These are phyloP conservation scores for Tachina fera DNA, from an alignment of 2,888 invertebrate genomes.

Conservation along the genomic window DNA sequence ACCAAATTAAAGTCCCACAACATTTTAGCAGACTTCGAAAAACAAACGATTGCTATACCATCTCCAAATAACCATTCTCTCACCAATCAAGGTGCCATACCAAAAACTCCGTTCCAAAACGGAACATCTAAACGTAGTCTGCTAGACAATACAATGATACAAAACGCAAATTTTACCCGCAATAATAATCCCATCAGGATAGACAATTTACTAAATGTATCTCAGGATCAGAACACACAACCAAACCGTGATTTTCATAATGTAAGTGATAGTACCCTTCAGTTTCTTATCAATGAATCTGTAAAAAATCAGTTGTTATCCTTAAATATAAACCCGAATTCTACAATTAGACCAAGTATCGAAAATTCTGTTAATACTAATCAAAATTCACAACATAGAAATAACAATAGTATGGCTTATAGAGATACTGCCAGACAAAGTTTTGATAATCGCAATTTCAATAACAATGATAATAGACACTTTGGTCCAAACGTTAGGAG, in stretches of 20 bases:
- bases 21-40: slow-evolving; percentile 11
- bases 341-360: neutral
- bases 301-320: slow-evolving; percentile 16
- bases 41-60: neutral
- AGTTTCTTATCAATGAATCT: slow-evolving; percentile 13
- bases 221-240: neutral
- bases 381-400: neutral
- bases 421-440: neutral
- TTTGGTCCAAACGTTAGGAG: neutral
- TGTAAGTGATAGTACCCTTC: neutral
- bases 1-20: slow-evolving; percentile 20
- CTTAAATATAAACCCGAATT: neutral
- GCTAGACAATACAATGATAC: neutral
- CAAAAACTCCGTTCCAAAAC: neutral
- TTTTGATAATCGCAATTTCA: slow-evolving; percentile 5
- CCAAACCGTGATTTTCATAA: neutral
- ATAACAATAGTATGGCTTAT: neutral
- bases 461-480: neutral
- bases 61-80: neutral
- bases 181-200: too few relatives aligned
- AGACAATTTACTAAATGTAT: neutral
- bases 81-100: slow-evolving; percentile 19
- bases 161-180: neutral
- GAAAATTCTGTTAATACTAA: neutral
- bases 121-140: neutral